Conservation (phyloP, 1,140 invertebrate genomes). For the Zaprionus nigranus region DNA sequence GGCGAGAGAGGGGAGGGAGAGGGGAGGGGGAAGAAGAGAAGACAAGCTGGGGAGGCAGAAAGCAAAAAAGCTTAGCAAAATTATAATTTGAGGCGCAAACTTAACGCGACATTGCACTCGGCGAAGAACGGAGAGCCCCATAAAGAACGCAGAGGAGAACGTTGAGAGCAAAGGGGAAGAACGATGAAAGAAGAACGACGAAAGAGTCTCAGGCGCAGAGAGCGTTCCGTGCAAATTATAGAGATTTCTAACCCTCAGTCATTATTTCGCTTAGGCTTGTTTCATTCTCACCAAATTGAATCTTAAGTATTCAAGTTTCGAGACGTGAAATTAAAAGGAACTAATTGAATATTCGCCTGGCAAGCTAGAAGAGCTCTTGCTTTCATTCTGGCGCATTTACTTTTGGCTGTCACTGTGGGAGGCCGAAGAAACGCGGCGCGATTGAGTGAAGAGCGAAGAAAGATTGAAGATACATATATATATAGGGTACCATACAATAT, state of each 20-base stretch:
- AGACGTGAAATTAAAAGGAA: constrained; percentile 3
- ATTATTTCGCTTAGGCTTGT: neutral
- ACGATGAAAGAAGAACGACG: neutral
- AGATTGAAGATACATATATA: too few relatives aligned
- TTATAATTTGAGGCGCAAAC: constrained; percentile 24
- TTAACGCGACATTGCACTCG: constrained; percentile 37
- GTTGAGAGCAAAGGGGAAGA: neutral
- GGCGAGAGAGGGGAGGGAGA: neutral
- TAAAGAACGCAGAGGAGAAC: neutral
- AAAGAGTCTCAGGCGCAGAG: neutral
- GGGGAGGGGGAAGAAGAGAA: neutral
- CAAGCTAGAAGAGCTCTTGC: neutral
- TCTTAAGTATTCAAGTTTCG: neutral
- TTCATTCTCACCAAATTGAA: constrained; percentile 10
- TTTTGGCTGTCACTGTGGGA: neutral
- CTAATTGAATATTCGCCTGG: constrained; percentile 1
- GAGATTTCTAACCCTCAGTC: neutral
- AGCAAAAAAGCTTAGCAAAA: constrained; percentile 12
- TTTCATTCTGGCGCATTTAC: neutral
- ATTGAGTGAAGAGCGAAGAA: neutral
- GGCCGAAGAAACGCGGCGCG: neutral
- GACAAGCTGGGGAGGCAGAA: neutral
- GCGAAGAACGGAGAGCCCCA: neutral
- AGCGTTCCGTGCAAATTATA: neutral
- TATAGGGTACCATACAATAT: too few relatives aligned